A percentile compares a stretch with the other conserved stretches of the same genome.
Evolutionary conservation across 2,888 invertebrate genomes (phyloP).

Genomic region (Acanthosepion pharaonis): DNA sequence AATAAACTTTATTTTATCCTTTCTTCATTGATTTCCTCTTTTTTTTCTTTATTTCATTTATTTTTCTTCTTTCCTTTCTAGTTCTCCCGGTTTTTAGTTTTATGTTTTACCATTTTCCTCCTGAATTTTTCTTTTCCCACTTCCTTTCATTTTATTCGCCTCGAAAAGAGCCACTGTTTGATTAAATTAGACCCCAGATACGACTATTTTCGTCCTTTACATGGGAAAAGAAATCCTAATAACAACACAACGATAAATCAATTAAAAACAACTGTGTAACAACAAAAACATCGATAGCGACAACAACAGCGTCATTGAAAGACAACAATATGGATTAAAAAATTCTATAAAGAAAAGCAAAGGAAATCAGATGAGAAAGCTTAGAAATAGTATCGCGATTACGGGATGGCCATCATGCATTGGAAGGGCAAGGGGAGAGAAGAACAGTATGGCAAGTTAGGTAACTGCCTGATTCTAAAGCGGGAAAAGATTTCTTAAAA

Average conservation of each 20-base stretch:
- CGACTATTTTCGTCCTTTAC: neutral
- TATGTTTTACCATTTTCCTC: neutral
- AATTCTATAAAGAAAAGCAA: neutral
- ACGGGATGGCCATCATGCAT: neutral
- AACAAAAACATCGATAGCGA: neutral
- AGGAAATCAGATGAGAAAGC: neutral
- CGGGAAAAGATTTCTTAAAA: neutral
- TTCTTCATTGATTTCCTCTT: neutral
- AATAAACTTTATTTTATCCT: no score
- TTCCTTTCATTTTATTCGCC: neutral
- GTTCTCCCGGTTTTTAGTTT: no score
- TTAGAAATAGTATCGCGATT: neutral
- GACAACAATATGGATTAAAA: neutral
- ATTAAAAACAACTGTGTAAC: neutral
- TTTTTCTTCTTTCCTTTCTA: neutral
- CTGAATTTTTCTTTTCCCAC: no score
- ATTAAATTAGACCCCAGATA: neutral
- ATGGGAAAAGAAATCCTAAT: neutral
- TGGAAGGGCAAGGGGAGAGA: neutral
- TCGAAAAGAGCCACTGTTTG: neutral
- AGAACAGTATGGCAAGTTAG: neutral
- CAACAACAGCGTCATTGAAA: neutral
- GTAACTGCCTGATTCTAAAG: neutral
- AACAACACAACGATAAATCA: neutral
- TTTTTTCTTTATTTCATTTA: neutral